These are phyloP conservation scores for Grantiella picta DNA, from an alignment of 2,113 vertebrate genomes.

Conservation along the genomic window DNA sequence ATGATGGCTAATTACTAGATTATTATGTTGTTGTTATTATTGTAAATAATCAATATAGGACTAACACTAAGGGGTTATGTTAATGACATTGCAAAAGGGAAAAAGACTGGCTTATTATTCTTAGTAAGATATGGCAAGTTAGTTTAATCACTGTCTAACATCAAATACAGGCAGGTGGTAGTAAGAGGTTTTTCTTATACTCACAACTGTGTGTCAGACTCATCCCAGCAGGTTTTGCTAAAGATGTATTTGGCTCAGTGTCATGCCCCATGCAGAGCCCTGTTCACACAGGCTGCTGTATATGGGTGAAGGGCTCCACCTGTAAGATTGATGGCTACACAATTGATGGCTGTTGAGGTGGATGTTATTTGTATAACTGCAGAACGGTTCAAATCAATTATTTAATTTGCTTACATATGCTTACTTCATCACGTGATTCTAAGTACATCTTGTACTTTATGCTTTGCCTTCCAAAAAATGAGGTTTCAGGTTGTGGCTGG, in stretches of 20 bases:
- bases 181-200: neutral
- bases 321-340: neutral
- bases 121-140: neutral
- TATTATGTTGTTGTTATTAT: neutral
- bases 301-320: neutral
- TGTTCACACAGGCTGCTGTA: neutral
- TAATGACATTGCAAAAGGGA: neutral
- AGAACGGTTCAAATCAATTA: neutral
- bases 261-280: neutral
- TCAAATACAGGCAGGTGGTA: neutral
- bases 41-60: neutral
- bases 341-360: neutral
- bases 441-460: neutral
- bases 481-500: neutral
- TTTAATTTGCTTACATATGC: neutral
- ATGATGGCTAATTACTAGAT: neutral
- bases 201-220: neutral
- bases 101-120: neutral
- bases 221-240: neutral
- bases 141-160: neutral
- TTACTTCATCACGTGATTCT: neutral
- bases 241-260: neutral
- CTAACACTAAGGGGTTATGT: neutral
- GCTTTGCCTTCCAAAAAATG: neutral
- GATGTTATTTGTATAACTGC: neutral